These are phyloP conservation scores for Myoxocephalus aenaeus DNA, from an alignment of 2,797 vertebrate genomes.

Conservation along the genomic window DNA sequence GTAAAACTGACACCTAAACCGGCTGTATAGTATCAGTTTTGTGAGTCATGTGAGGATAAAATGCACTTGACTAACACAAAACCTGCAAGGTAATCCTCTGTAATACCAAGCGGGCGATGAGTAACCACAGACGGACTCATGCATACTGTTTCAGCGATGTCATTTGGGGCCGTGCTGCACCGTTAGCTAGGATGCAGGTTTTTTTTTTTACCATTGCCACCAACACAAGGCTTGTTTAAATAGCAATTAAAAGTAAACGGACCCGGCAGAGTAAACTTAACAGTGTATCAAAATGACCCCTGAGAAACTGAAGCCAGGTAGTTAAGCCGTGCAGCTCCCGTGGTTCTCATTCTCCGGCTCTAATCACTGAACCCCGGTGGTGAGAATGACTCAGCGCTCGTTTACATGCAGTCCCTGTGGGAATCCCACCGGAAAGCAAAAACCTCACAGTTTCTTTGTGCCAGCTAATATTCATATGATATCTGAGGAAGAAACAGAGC, in stretches of 20 bases:
- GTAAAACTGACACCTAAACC: neutral
- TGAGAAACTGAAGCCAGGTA: conserved; percentile 47
- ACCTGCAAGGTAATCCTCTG: neutral
- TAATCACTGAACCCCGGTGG: conserved; percentile 14
- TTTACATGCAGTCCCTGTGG: neutral
- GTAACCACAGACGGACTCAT: neutral
- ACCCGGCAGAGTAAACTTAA: conserved; percentile 24
- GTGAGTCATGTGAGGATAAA: neutral
- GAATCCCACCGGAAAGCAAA: neutral
- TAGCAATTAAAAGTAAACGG: conserved; percentile 38
- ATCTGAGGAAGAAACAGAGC: neutral
- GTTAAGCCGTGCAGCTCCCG: conserved; percentile 26
- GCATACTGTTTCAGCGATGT: neutral
- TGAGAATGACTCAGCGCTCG: conserved; percentile 26
- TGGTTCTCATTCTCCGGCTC: conserved; percentile 29
- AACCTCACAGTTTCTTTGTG: no score
- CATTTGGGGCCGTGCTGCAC: neutral
- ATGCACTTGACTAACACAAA: neutral
- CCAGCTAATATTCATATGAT: no score
- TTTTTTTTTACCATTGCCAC: conserved; percentile 16
- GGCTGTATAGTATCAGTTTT: neutral
- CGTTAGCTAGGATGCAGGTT: neutral
- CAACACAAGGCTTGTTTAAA: no score
- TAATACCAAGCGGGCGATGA: neutral
- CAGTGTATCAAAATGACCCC: conserved; percentile 31